These are phyloP conservation scores for Pollenia amentaria DNA, from an alignment of 2,888 invertebrate species.

Conservation along the genomic window DNA sequence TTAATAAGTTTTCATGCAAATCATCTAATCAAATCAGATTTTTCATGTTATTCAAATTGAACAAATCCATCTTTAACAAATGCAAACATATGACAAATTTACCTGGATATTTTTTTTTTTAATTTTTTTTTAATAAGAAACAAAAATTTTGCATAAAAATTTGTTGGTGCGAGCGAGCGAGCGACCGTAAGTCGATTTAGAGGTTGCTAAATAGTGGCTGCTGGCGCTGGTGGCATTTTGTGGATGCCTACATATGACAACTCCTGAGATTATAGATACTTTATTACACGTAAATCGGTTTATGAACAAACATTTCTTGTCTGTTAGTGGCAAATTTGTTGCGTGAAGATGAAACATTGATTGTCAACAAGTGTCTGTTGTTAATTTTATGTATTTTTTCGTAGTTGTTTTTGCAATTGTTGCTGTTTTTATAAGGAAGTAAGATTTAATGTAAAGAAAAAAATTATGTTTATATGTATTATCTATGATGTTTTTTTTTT, in stretches of 20 bases:
- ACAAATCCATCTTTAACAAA: slow-evolving; percentile 58
- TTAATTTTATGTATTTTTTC: slow-evolving; percentile 27
- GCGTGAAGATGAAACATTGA: slow-evolving; percentile 70
- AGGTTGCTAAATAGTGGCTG: slow-evolving; percentile 37
- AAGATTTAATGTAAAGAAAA: slow-evolving; percentile 25
- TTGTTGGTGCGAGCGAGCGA: background rate
- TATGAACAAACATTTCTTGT: slow-evolving; percentile 50
- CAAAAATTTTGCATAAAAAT: slow-evolving; percentile 23
- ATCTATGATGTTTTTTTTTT: background rate
- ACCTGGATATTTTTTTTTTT: background rate
- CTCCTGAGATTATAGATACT: slow-evolving; percentile 63
- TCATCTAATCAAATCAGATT: slow-evolving; percentile 64
- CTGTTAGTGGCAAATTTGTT: slow-evolving; percentile 64
- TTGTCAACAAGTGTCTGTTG: slow-evolving; percentile 68
- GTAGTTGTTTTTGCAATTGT: slow-evolving; percentile 7
- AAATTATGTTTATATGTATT: slow-evolving; percentile 38
- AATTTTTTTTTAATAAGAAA: background rate
- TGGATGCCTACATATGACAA: slow-evolving; percentile 63
- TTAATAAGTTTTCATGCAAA: slow-evolving; percentile 59
- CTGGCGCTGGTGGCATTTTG: slow-evolving; percentile 61
- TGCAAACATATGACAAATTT: background rate
- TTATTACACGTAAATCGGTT: slow-evolving; percentile 69
- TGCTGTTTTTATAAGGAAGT: slow-evolving; percentile 59
- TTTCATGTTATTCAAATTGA: slow-evolving; percentile 63
- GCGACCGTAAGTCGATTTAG: background rate